Base-by-base conservation (phyloP, 1,140 invertebrate species). In the Delia radicum region DNA sequence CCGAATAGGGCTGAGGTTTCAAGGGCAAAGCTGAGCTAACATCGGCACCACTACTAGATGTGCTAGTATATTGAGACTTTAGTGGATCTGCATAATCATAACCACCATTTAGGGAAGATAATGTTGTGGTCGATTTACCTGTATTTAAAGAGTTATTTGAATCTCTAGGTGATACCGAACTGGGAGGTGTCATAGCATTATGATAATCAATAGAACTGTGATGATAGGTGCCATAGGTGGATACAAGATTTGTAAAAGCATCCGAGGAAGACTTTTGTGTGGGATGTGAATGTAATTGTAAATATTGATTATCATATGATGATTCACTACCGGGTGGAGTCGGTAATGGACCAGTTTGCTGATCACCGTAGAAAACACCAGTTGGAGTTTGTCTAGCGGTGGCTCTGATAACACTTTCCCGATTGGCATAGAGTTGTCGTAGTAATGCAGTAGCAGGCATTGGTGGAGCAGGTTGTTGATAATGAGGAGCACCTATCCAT, bases 111-210 rank as follows among this genome's bases (percentile, higher is more conserved):
- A 18, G 86, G 77, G 67, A 84, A 83, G 78, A 87, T 85, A 75
- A 76, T 33, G 27, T 78, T 77, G 28, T 85, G 79, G 79, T 85
- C 88, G 88, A 8, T 87, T 86, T 77, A 90, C 91, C 79, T 91
- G 91, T 83, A 95, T 96, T 83, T 27, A 79, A 77, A 1, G 79
- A 77, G 37, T 84, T 85, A 55, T 79, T 83, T 15, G 80, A 80
- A 80, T 97, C 95, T 63, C 95, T 89, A 0, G 96, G 96, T 8
- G 96, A 98, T 0, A 98, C 96, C 2, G 95, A 97, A 0, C 95
- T 95, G 12, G 96, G 96, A 62, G 96, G 96, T 0, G 96, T 98
- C 94, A 98, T 97, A 15, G 96, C 95, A 28, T 95, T 95, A 81
- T 95, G 93, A 81, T 95, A 94, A 81, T 95, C 94, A 21, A 93